Percentiles rank a stretch among this genome's conserved stretches.
phyloP scores from a whole-genome alignment of 2,113 vertebrate genomes.

The Ophthalmolycus amberensis region DNA sequence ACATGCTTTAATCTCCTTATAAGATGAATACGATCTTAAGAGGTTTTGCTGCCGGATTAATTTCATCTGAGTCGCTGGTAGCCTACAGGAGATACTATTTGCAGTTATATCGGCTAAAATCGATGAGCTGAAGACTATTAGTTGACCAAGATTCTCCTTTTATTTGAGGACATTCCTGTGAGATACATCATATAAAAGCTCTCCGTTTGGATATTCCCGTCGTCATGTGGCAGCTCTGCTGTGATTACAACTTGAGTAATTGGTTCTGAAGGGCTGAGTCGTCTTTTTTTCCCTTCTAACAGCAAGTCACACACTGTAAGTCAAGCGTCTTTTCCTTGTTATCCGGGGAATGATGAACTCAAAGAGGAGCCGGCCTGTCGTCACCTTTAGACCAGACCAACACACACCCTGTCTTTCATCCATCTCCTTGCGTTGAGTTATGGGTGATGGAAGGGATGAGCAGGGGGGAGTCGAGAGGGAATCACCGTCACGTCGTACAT shows the following conservation, averaged over 20 bases:
- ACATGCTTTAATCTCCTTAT: background rate
- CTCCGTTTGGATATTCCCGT: constrained; percentile 15
- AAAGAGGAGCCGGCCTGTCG: constrained; percentile 23
- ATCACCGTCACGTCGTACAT: constrained; percentile 64
- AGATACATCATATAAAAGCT: constrained; percentile 54
- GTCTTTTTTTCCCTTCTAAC: background rate
- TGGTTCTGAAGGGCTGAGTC: constrained; percentile 41
- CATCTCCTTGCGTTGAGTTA: constrained; percentile 46
- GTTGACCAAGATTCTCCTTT: constrained; percentile 13
- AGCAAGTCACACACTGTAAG: constrained; percentile 43
- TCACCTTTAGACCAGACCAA: constrained; percentile 10
- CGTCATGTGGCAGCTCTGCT: constrained; percentile 34
- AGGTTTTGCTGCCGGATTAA: background rate
- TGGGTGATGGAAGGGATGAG: constrained; percentile 46
- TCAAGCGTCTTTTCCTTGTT: constrained; percentile 60
- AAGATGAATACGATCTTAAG: no score
- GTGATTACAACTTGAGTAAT: constrained; percentile 40
- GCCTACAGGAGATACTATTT: background rate
- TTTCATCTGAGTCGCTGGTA: background rate
- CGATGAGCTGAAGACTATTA: constrained; percentile 1
- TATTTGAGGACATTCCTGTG: constrained; percentile 1
- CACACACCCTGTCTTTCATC: constrained; percentile 15
- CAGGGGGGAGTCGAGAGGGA: constrained; percentile 57
- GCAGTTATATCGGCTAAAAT: background rate
- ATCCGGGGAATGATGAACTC: constrained; percentile 42